Evolutionary conservation across 2,888 invertebrate genomes (phyloP).

Genomic region (Brachylomia viminalis): DNA sequence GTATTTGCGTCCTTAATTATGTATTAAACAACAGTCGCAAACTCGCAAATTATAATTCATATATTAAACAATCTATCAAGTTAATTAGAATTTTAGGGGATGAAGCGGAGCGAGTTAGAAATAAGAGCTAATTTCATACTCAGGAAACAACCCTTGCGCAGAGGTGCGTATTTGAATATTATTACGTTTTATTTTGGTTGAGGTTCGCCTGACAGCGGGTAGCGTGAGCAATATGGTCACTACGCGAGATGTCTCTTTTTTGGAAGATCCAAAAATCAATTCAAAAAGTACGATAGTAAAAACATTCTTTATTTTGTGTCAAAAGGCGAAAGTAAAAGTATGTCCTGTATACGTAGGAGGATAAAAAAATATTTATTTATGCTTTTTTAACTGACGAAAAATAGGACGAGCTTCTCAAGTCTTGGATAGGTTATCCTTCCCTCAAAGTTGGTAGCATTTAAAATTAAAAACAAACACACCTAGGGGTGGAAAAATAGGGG

Average conservation of each 20-base stretch:
- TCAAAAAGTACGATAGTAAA: too few species aligned
- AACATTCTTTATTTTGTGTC: neutral
- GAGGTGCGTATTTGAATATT: conserved; percentile 41
- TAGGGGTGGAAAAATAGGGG: neutral
- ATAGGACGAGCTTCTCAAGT: neutral
- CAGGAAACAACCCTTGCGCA: conserved; percentile 21
- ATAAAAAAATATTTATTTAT: too few species aligned
- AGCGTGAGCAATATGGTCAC: neutral
- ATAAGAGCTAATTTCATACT: conserved; percentile 42
- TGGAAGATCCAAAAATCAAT: too few species aligned
- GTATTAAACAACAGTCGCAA: conserved; percentile 29
- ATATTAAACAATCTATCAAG: conserved; percentile 50
- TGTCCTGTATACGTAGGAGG: neutral
- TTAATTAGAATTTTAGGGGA: conserved; percentile 60
- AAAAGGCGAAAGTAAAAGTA: neutral
- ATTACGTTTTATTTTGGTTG: conserved; percentile 28
- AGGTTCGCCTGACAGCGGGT: neutral
- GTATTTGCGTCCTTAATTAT: conserved; percentile 30
- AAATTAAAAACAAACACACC: neutral
- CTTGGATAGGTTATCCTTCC: too few species aligned
- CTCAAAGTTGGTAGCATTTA: neutral
- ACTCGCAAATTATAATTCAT: conserved; percentile 43
- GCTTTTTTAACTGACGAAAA: neutral
- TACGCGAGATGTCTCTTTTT: neutral
- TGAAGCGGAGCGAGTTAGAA: conserved; percentile 6